Percentiles rank a stretch among this genome's conserved stretches.
Evolutionary conservation across 2,888 invertebrate genomes (phyloP).

Genomic region (Limenitis camilla): DNA sequence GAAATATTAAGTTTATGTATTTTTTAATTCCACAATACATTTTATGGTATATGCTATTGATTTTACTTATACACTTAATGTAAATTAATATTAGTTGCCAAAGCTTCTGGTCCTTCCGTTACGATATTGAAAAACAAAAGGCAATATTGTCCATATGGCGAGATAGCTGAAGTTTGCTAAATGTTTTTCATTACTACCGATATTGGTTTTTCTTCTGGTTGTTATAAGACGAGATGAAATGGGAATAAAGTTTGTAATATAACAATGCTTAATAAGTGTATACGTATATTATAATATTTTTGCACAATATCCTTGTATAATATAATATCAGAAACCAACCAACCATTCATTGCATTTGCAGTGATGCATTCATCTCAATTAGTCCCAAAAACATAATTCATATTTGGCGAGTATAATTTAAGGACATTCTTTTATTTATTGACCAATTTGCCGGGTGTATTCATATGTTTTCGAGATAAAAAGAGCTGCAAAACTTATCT

Average conservation of each 20-base stretch:
- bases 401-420: conserved; percentile 26
- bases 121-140: conserved; percentile 17
- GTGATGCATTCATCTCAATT: conserved; percentile 46
- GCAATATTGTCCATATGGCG: conserved; percentile 22
- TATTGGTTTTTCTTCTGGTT: conserved; percentile 16
- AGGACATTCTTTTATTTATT: conserved; percentile 47
- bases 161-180: conserved; percentile 16
- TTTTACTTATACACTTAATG: no score
- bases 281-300: no score
- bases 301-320: neutral
- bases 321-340: conserved; percentile 1
- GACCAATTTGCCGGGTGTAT: conserved; percentile 53
- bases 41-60: neutral
- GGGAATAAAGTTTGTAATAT: no score
- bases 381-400: conserved; percentile 39
- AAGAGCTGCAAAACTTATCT: conserved; percentile 47
- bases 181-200: conserved; percentile 19
- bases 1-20: no score
- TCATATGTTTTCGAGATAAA: conserved; percentile 44
- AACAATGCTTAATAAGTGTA: no score
- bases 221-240: neutral
- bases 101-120: conserved; percentile 1
- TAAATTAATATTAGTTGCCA: neutral
- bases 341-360: conserved; percentile 15
- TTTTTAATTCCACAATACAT: neutral